Percentiles rank a stretch among this genome's conserved stretches.
Conservation (phyloP, 2,797 vertebrate species). For the Cheracebus regulus region DNA sequence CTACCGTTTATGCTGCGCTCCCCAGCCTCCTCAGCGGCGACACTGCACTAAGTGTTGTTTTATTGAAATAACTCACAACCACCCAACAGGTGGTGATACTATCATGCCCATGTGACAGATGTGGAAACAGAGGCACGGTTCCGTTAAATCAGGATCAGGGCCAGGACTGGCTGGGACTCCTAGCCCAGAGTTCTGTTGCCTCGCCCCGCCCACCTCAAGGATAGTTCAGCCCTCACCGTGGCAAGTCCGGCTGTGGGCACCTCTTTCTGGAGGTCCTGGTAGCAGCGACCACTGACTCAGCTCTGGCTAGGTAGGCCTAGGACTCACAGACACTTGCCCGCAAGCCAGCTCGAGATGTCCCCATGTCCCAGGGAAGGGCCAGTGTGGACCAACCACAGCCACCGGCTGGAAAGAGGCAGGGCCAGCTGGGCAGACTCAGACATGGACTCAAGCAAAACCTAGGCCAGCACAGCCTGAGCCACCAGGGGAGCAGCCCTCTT, state of each 20-base stretch:
- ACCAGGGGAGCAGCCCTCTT: background rate
- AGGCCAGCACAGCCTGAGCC: background rate
- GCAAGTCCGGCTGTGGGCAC: background rate
- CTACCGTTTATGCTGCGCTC: background rate
- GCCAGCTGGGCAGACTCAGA: background rate
- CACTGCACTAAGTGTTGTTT: background rate
- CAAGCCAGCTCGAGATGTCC: accelerated
- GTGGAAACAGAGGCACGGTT: background rate
- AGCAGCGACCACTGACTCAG: background rate
- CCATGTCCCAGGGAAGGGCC: background rate
- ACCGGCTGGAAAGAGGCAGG: background rate
- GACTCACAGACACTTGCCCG: background rate
- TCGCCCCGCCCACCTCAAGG: background rate
- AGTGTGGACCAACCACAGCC: background rate
- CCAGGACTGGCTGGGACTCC: background rate
- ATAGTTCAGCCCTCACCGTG: accelerated
- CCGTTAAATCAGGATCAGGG: background rate
- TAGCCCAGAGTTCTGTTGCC: accelerated
- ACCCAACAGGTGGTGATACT: background rate
- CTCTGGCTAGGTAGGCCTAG: background rate
- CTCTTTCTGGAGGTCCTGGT: background rate
- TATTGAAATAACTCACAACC: background rate
- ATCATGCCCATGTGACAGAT: background rate
- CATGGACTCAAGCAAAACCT: background rate
- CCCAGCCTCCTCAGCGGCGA: background rate